phyloP scores from a whole-genome alignment of 2,113 vertebrate species.

The Cynopterus brachyotis region DNA sequence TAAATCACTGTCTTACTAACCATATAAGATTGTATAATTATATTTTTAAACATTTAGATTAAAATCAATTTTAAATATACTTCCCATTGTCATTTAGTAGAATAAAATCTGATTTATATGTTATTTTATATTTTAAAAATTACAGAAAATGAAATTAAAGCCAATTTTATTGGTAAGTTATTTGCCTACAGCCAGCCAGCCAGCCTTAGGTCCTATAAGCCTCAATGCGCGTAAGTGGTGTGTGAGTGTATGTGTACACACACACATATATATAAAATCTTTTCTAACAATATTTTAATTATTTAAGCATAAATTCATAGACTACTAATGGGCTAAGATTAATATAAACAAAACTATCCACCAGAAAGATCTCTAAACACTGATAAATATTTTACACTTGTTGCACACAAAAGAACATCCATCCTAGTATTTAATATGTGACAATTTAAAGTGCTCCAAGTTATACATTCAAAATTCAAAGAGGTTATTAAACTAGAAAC shows the following conservation, averaged over 20 bases:
- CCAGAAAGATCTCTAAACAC: neutral
- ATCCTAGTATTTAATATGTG: neutral
- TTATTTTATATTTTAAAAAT: neutral
- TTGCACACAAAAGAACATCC: neutral
- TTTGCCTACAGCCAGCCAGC: neutral
- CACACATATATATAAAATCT: neutral
- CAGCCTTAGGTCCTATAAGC: neutral
- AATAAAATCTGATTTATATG: neutral
- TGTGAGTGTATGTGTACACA: neutral
- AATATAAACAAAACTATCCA: neutral
- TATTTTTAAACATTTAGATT: conserved; percentile 40
- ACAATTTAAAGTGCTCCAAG: neutral
- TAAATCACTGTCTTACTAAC: neutral
- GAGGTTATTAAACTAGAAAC: neutral
- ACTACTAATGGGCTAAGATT: neutral
- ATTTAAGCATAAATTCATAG: neutral
- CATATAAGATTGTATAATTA: neutral
- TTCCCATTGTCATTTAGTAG: neutral
- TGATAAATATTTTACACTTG: conserved; percentile 42
- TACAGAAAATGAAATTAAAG: conserved; percentile 20
- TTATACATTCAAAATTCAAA: conserved; percentile 44
- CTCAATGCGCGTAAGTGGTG: neutral
- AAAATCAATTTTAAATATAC: conserved; percentile 15
- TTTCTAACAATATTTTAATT: neutral
- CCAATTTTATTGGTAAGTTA: neutral